Evolutionary conservation across 1,140 invertebrate genomes (phyloP), one percentile per base, ranked within the genome.

Genomic region (Hylyphantes graminicola): DNA sequence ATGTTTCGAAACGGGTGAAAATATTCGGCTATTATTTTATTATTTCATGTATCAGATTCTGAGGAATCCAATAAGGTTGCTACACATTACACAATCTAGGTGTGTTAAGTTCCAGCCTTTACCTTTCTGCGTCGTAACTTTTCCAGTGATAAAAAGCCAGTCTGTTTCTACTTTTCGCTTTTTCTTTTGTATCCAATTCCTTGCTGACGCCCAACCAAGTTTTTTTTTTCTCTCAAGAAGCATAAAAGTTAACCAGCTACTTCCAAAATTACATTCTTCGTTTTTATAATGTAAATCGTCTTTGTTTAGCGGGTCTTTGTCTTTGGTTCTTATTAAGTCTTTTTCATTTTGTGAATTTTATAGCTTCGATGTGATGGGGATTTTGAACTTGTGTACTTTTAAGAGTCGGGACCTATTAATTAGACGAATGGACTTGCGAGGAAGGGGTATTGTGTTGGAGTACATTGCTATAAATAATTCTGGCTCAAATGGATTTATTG

Each of bases 1-100:
- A 35, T 35, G 35, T 35, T 35, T 5, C 35, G 35, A 35, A 35
- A 35, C 35, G 35, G 35, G 35, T 35, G 35, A 2, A 35, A 35
- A 35, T 1, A 35, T 35, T 35, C 35, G 35, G 35, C 35, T 35
- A 35, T 35, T 35, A 35, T 35, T 35, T 35, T 35, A 35, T 35
- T 35, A 35, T 35, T 35, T 35, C 35, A 35, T 35, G 35, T 35
- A 35, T 35, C 35, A 35, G 35, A 35, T 35, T 35, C 35, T 35
- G 65, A 50, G 21, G 64, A 68, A 68, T 11, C 50, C 50, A 70
- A 35, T 70, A 70, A 70, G 67, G 67, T 70, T 70, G 53, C 35
- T 35, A 35, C 35, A 35, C 35, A 35, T 35, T 35, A 35, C 35
- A 35, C 53, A 13, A n/a, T n/a, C 12, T 70, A 70, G 67, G 50